Evolutionary conservation across 2,113 vertebrate species (phyloP).

Genomic region (Chamaetylas fuelleborni): DNA sequence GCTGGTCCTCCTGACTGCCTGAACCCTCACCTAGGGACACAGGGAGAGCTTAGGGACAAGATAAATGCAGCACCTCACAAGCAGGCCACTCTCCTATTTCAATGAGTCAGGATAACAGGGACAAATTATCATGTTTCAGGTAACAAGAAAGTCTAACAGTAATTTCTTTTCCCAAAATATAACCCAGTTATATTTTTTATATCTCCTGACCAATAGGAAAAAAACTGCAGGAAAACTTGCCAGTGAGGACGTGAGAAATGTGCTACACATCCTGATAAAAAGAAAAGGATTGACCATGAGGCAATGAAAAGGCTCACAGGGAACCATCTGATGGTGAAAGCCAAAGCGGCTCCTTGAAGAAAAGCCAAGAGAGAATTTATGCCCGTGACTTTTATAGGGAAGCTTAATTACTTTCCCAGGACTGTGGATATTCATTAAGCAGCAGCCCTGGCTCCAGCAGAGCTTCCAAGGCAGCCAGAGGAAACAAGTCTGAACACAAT

Average conservation of each 20-base stretch:
- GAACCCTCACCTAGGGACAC: conserved; percentile 81
- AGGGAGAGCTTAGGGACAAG: background rate
- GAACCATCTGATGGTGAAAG: background rate
- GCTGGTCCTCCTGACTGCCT: conserved; percentile 93
- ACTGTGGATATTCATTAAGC: conserved; percentile 31
- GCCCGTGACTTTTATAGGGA: conserved; percentile 33
- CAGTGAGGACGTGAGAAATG: background rate
- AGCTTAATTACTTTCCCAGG: conserved; percentile 59
- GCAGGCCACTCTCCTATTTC: background rate
- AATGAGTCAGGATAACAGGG: background rate
- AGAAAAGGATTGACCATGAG: background rate
- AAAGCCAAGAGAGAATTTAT: conserved; percentile 46
- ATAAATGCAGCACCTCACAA: background rate
- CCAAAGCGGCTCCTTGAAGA: background rate
- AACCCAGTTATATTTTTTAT: background rate
- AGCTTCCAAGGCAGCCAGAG: background rate
- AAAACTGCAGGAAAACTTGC: background rate
- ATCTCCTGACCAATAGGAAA: background rate
- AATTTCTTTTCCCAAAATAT: background rate
- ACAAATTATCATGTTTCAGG: background rate
- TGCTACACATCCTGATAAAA: background rate
- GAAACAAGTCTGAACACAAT: conserved; percentile 42
- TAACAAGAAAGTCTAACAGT: background rate
- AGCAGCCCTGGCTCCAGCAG: conserved; percentile 10
- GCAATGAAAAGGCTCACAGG: background rate